Base-by-base conservation (phyloP, 2,797 vertebrate species). In the Girardinus metallicus region DNA sequence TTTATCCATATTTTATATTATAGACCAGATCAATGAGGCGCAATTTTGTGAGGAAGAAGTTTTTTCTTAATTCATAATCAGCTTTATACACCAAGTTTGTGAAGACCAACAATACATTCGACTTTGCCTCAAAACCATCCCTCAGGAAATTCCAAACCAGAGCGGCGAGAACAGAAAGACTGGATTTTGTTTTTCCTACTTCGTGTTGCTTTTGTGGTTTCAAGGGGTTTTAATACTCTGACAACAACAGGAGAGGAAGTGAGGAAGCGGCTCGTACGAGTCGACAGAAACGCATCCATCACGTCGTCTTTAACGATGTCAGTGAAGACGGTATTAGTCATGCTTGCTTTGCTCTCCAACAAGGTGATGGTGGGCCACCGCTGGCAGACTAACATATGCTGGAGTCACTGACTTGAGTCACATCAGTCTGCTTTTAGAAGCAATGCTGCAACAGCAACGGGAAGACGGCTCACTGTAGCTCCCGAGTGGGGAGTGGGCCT, bases 341-440 rank as follows among this genome's bases (percentile, higher is more conserved):
- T n/a, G 70, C 80, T 82, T 12, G n/a, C 57, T 47, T 36, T 12
- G 39, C n/a, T 11, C 57, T 60, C 71, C 43, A 74, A 34, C 43
- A 18, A 81, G 39, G 75, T 75, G 78, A 81, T 74, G 13, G n/a
- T 43, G 5, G 41, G 53, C 57, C n/a, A 39, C 60, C 31, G n/a
- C n/a, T 74, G 46, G 55, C 83, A 84, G 23, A 71, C 43, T 66
- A 71, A 34, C 87, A 86, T 49, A 83, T 82, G 86, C 80, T 29
- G 10, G 75, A 77, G 49, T 74, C 36, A 8, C 16, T 80, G 81
- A 73, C 60, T 74, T 77, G 75, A 41, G 60, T 85, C 85, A 29
- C 73, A 72, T 78, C 74, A 79, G 76, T 81, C 83, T 83, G 81
- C 36, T 77, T 34, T 77, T 26, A 62, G 46, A 44, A 46, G 39